phyloP scores from a whole-genome alignment of 2,113 vertebrate species.

The Platichthys flesus region DNA sequence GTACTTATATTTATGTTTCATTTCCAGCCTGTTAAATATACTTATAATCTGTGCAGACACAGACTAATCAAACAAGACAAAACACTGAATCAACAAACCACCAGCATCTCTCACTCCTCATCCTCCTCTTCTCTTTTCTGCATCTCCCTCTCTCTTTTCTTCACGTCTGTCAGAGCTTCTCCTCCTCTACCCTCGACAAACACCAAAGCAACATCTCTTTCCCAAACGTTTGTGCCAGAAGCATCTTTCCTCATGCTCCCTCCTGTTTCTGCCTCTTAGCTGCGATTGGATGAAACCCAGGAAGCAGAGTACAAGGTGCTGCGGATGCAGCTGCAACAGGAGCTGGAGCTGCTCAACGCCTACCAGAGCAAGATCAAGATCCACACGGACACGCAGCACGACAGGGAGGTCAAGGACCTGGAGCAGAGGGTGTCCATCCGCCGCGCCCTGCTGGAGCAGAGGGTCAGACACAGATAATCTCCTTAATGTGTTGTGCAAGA shows the following conservation, averaged over 20 bases:
- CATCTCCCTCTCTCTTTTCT: conserved; percentile 19
- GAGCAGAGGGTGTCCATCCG: conserved; percentile 92
- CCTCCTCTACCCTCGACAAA: conserved; percentile 5
- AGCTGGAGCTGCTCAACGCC: conserved; percentile 92
- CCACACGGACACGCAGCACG: conserved; percentile 91
- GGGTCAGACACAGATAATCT: conserved; percentile 76
- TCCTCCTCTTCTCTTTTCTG: conserved; percentile 8
- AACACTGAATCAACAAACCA: not conserved
- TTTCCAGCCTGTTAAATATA: not conserved
- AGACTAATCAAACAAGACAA: not conserved
- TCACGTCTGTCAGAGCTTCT: not conserved
- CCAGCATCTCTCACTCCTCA: not conserved
- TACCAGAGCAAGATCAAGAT: conserved; percentile 97
- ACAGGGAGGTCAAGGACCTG: conserved; percentile 90
- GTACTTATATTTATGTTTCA: not conserved
- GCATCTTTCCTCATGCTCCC: not conserved
- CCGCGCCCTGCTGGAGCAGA: conserved; percentile 91
- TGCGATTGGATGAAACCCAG: conserved; percentile 92
- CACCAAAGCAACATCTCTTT: not conserved
- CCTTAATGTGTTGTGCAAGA: not conserved
- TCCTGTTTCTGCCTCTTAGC: conserved; percentile 68
- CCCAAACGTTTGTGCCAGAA: not conserved
- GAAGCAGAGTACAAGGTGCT: conserved; percentile 92
- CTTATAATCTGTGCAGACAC: not conserved
- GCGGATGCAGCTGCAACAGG: conserved; percentile 92